Base-by-base conservation (phyloP, 2,113 vertebrate genomes). In the Saimiri boliviensis region DNA sequence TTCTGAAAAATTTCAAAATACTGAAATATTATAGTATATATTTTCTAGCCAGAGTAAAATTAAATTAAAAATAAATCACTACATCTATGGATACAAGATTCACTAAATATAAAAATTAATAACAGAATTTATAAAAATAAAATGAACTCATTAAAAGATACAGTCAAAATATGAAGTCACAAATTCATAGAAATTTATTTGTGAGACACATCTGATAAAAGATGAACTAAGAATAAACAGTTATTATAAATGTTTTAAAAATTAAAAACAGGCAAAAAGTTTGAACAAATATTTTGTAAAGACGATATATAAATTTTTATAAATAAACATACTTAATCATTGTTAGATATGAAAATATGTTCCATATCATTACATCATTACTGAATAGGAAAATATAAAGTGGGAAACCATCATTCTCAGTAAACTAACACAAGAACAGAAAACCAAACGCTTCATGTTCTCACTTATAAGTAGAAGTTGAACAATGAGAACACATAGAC, bases 71-170 rank as follows among this genome's bases (percentile, higher is more conserved):
- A 60, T 83, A 2, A 83, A 74, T 58, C 30, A 42, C 7, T 6
- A 63, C 25, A 86, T 58, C 25, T 16, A 56, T 54, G 52, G 56
- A 68, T 7, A n/a, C 19, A 85, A 37, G 3, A 84, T 40, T 87
- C 23, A 81, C 6, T 92, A 66, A 93, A 85, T 79, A 71, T 25
- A 79, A 93, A 93, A 76, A 91, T 63, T n/a, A 84, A 76, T 20
- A n/a, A 8, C 56, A 79, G 49, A 84, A 66, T 58, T 80, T 94
- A 35, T 32, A 19, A 85, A 68, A 85, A 77, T 63, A 91, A 77
- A 35, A 82, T 9, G 14, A 80, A 4, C 23, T 68, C 13, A n/a
- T 63, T 79, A 60, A n/a, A 73, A 91, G 12, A 30, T 60, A 74
- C 27, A 89, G 60, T 32, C 60, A 23, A 66, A 45, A 87, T 45